Evolutionary conservation across 1,140 invertebrate species (phyloP), one percentile per base, ranked within the genome.

Genomic region (Pentalonia nigronervosa): DNA sequence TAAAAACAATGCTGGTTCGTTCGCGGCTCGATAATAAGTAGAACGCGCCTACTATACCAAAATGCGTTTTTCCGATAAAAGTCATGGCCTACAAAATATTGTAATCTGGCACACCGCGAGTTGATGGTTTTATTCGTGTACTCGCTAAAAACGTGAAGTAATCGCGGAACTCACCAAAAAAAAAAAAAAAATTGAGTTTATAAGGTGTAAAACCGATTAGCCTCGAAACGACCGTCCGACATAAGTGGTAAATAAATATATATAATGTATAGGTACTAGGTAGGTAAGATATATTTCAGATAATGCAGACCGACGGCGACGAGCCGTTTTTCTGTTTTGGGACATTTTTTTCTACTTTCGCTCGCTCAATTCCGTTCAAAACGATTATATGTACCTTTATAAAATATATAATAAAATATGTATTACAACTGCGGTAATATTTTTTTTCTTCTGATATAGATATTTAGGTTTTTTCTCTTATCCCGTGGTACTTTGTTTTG

Each of bases 1-100:
- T 93, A 93, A 93, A 93, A 93, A 93, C 91, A 93, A 93, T 86
- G 48, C 60, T 76, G 81, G n/a, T 50, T 92, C 0, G 41, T 41
- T 30, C 53, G 20, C 90, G 41, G 30, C 89, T 36, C 25, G 36
- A 41, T n/a, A 48, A 87, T 88, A 90, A 90, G 91, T 93, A 93
- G 91, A 93, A 93, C 91, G 91, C 41, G 90, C 45, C 21, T 21
- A 47, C 21, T n/a, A n/a, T 67, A n/a, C 30, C 60, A 76, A 53
- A 30, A 76, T 76, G n/a, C 30, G 48, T 93, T 93, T 93, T 93
- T 2, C 91, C 47, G 30, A 91, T 91, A 47, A 47, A 91, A 81
- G 41, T 47, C 90, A 34, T 83, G 67, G 67, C 45, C 91, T 92
- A 92, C n/a, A 92, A 81, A 92, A 92, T 36, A 83, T 25, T 83